Evolutionary conservation across 2,888 invertebrate genomes (phyloP).

Genomic region (Eulithis prunata): DNA sequence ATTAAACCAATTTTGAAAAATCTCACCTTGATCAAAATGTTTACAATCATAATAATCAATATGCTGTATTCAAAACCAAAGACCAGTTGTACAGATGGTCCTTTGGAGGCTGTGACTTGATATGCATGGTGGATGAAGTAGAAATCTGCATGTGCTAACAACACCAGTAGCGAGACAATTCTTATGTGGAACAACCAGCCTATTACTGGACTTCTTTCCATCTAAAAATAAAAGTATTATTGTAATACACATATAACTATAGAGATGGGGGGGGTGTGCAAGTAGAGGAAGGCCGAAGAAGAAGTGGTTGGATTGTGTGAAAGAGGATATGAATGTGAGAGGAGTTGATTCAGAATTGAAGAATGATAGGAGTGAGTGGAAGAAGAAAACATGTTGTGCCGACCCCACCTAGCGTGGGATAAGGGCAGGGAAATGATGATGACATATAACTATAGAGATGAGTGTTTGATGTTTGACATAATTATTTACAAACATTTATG

Average conservation of each 20-base stretch:
- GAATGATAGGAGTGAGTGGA: too few relatives aligned
- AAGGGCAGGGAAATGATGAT: too few relatives aligned
- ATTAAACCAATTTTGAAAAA: constrained; percentile 4
- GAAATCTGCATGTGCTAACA: constrained; percentile 93
- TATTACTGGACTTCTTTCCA: constrained; percentile 99
- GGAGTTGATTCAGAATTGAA: too few relatives aligned
- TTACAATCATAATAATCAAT: constrained; percentile 95
- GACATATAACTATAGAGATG: too few relatives aligned
- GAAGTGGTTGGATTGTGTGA: too few relatives aligned
- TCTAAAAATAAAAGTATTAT: constrained; percentile 82
- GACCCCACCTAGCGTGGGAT: too few relatives aligned
- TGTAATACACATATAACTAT: not conserved
- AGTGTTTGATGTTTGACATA: too few relatives aligned
- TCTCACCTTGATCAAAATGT: constrained; percentile 93
- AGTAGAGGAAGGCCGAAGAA: too few relatives aligned
- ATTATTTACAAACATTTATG: too few relatives aligned
- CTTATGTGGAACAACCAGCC: constrained; percentile 97
- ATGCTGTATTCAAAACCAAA: constrained; percentile 99
- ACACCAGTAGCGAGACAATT: constrained; percentile 91
- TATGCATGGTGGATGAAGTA: constrained; percentile 97
- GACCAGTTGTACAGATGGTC: constrained; percentile 98
- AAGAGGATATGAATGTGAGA: too few relatives aligned
- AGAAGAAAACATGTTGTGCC: too few relatives aligned
- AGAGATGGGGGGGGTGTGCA: too few relatives aligned
- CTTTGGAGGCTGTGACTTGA: constrained; percentile 95